phyloP scores from a whole-genome alignment of 1,140 invertebrate genomes.

The Cherax destructor region DNA sequence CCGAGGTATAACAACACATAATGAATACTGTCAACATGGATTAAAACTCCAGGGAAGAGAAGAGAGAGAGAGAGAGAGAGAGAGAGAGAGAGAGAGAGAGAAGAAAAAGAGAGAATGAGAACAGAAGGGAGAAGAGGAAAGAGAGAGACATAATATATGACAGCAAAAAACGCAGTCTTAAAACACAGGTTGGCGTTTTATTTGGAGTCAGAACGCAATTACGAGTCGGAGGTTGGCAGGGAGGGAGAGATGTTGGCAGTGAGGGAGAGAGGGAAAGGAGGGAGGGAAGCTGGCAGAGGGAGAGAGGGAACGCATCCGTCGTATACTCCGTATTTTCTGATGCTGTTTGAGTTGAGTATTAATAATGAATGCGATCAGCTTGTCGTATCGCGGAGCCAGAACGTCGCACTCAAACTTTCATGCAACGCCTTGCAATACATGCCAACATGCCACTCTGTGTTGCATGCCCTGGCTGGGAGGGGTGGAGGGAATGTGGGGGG shows the following conservation, averaged over 20 bases:
- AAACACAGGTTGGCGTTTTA: no score
- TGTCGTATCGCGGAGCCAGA: constrained; percentile 55
- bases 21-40: constrained; percentile 46
- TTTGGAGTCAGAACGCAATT: no score
- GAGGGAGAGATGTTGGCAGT: no score
- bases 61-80: constrained; percentile 22
- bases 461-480: background rate
- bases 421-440: constrained; percentile 62
- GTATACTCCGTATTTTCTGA: constrained; percentile 37
- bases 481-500: background rate
- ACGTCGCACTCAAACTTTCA: constrained; percentile 62
- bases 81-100: background rate
- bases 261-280: background rate
- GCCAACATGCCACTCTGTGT: constrained; percentile 52
- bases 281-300: background rate
- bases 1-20: constrained; percentile 33
- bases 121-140: constrained; percentile 3
- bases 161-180: no score
- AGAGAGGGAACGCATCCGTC: background rate
- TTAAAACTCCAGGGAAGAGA: constrained; percentile 32
- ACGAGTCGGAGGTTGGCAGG: no score
- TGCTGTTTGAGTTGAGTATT: constrained; percentile 58
- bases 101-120: constrained; percentile 11
- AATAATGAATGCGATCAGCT: constrained; percentile 63
- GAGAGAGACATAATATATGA: background rate